Conservation (phyloP, 2,797 vertebrate species). For the Cebuella pygmaea region DNA sequence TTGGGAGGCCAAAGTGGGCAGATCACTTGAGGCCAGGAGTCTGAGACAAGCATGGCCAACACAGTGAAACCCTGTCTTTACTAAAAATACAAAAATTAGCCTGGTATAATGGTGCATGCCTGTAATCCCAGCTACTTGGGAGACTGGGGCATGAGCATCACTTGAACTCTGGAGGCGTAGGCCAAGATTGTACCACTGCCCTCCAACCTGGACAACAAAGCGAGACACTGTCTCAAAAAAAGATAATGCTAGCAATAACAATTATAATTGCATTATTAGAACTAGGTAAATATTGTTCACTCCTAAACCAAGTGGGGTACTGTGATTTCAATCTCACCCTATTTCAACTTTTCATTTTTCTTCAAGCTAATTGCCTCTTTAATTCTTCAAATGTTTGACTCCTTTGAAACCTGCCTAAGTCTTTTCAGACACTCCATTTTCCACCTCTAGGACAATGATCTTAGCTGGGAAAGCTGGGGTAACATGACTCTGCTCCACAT, state of each 20-base stretch:
- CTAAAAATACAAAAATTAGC: too few species aligned
- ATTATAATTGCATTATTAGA: not conserved
- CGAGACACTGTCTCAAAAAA: too few species aligned
- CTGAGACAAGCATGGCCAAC: too few species aligned
- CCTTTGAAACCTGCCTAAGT: not conserved
- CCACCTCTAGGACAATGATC: not conserved
- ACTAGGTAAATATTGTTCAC: not conserved
- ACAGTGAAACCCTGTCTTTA: too few species aligned
- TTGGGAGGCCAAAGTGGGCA: too few species aligned
- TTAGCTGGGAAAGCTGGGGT: not conserved
- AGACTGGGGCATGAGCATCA: too few species aligned
- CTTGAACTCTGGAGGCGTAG: too few species aligned
- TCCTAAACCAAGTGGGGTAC: not conserved
- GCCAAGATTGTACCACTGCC: accelerated
- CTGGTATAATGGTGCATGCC: too few species aligned
- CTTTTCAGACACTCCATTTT: not conserved
- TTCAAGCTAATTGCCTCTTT: not conserved
- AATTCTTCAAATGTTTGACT: not conserved
- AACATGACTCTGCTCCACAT: accelerated
- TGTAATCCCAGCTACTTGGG: too few species aligned
- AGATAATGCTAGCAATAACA: too few species aligned
- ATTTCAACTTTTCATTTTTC: not conserved
- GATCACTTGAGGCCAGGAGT: too few species aligned
- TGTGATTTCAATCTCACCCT: not conserved
- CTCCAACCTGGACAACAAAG: too few species aligned